Evolutionary conservation across 2,888 invertebrate genomes (phyloP).

Genomic region (Drosophila diplacantha): DNA sequence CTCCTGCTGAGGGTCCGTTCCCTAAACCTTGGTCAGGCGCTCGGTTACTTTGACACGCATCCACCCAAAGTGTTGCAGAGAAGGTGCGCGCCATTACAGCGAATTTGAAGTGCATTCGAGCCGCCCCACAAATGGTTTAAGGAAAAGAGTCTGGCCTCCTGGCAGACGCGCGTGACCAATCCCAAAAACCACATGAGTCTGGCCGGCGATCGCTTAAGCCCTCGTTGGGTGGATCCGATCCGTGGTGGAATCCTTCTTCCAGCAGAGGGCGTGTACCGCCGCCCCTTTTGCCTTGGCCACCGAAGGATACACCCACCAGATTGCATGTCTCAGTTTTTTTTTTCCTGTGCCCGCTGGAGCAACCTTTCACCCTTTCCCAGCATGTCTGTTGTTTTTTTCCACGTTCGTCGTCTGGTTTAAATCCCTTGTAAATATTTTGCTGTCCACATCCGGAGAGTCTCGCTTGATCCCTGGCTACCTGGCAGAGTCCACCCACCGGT

Average conservation of each 20-base stretch:
- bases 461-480: conserved; percentile 33
- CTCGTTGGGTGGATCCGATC: conserved; percentile 9
- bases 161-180: conserved; percentile 35
- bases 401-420: conserved; percentile 13
- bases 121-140: conserved; percentile 15
- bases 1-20: not conserved
- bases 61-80: conserved; percentile 52
- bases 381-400: conserved; percentile 32
- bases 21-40: conserved; percentile 24
- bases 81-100: conserved; percentile 42
- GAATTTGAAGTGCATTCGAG: conserved; percentile 52
- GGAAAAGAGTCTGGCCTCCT: not conserved
- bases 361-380: conserved; percentile 35
- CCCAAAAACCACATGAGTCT: conserved; percentile 38
- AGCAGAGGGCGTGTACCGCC: conserved; percentile 21
- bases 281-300: conserved; percentile 53
- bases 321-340: conserved; percentile 21
- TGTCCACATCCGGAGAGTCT: conserved; percentile 25
- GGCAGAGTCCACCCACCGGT: not conserved
- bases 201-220: conserved; percentile 41
- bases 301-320: conserved; percentile 47
- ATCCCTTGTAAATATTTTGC: conserved; percentile 38
- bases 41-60: conserved; percentile 47
- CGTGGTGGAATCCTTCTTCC: conserved; percentile 2
- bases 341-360: conserved; percentile 12